phyloP scores from a whole-genome alignment of 2,797 vertebrate species.

The Sebastes trivittatus region DNA sequence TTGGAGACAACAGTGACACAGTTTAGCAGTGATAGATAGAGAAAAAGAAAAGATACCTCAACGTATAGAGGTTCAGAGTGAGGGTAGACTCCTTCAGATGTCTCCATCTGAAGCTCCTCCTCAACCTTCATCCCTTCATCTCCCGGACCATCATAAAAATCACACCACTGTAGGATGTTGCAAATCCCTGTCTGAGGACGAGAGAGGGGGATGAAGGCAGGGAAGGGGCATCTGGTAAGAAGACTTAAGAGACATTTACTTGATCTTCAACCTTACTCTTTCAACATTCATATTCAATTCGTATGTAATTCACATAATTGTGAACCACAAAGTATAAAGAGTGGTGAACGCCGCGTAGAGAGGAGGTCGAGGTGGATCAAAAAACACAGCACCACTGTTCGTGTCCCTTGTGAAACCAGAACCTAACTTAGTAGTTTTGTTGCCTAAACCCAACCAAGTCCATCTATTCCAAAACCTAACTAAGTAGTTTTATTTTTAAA shows the following conservation, averaged over 20 bases:
- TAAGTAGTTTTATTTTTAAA: too few relatives aligned
- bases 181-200: not conserved
- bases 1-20: not conserved
- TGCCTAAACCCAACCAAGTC: too few relatives aligned
- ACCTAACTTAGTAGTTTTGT: too few relatives aligned
- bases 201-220: not conserved
- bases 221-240: not conserved
- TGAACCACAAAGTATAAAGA: too few relatives aligned
- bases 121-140: not conserved
- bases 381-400: too few relatives aligned
- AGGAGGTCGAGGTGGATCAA: too few relatives aligned
- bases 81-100: not conserved
- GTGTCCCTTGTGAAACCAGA: too few relatives aligned
- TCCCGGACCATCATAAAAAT: constrained; percentile 21
- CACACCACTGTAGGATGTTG: constrained; percentile 29
- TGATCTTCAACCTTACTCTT: not conserved
- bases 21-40: not conserved
- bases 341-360: too few relatives aligned
- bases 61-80: not conserved
- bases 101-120: not conserved
- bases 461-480: too few relatives aligned
- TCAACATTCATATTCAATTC: too few relatives aligned
- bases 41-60: not conserved
- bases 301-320: too few relatives aligned
- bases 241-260: not conserved